phyloP scores from a whole-genome alignment of 2,888 invertebrate genomes.

The Drosophila mimica region DNA sequence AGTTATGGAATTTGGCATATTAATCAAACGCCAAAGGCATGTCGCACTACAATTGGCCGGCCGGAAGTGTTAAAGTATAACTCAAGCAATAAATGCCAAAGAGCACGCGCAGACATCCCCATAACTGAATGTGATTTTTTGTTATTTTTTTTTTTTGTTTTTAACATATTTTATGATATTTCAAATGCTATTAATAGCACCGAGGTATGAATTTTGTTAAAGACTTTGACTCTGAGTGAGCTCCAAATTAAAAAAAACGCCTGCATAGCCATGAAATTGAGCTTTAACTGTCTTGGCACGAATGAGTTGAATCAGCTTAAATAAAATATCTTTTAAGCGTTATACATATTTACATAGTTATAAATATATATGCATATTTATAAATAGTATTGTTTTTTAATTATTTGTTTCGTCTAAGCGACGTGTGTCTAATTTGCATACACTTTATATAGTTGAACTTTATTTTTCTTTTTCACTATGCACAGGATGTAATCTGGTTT shows the following conservation, averaged over 20 bases:
- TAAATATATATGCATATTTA: not conserved
- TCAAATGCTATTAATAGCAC: conserved; percentile 52
- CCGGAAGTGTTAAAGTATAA: conserved; percentile 45
- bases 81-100: conserved; percentile 42
- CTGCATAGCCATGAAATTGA: conserved; percentile 52
- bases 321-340: no score
- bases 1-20: conserved; percentile 27
- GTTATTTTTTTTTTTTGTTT: conserved; percentile 2
- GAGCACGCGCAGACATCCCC: conserved; percentile 28
- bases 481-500: conserved; percentile 8
- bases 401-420: conserved; percentile 1
- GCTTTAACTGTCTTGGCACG: conserved; percentile 36
- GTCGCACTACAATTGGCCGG: conserved; percentile 40
- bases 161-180: conserved; percentile 39
- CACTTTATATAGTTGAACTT: conserved; percentile 1
- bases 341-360: not conserved
- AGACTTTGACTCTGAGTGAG: conserved; percentile 32
- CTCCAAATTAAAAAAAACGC: conserved; percentile 15
- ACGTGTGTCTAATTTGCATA: conserved; percentile 25
- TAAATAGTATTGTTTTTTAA: not conserved
- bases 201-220: conserved; percentile 24
- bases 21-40: conserved; percentile 5
- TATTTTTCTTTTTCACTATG: conserved; percentile 25
- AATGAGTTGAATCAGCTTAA: conserved; percentile 12
- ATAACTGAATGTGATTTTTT: conserved; percentile 22